Conservation (phyloP, 2,113 vertebrate genomes). For the Isichthys henryi region DNA sequence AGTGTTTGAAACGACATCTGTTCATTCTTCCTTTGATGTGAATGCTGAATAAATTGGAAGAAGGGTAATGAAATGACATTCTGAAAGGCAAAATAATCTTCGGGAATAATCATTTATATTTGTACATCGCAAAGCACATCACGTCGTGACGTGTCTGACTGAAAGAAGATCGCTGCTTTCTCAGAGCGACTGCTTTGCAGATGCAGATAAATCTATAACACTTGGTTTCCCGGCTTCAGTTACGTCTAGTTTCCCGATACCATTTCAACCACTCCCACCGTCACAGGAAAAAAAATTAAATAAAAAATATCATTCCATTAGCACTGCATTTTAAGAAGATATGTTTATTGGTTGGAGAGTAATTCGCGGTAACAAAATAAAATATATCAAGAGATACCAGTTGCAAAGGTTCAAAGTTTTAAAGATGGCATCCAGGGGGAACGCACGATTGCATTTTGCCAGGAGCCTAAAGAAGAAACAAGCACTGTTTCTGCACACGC, state of each 20-base stretch:
- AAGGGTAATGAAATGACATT: slow-evolving; percentile 53
- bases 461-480: neutral
- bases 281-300: neutral
- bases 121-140: slow-evolving; percentile 35
- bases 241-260: neutral
- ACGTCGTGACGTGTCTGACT: slow-evolving; percentile 35
- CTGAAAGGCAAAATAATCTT: slow-evolving; percentile 48
- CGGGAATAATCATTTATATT: slow-evolving; percentile 48
- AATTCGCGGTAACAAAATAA: neutral
- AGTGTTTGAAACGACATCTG: slow-evolving; percentile 64
- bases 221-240: neutral
- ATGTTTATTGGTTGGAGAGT: neutral
- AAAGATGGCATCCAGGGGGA: neutral
- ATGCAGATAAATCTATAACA: slow-evolving; percentile 11
- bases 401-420: neutral
- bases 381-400: neutral
- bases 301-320: neutral
- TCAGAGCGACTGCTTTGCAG: neutral
- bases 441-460: neutral
- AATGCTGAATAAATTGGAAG: slow-evolving; percentile 56
- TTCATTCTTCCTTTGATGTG: slow-evolving; percentile 58
- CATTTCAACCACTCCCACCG: neutral
- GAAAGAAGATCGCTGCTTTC: slow-evolving; percentile 29
- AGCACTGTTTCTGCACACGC: neutral
- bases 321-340: slow-evolving; percentile 3